These are phyloP conservation scores for Galago senegalensis DNA, from an alignment of 2,797 vertebrate genomes.

Conservation along the genomic window DNA sequence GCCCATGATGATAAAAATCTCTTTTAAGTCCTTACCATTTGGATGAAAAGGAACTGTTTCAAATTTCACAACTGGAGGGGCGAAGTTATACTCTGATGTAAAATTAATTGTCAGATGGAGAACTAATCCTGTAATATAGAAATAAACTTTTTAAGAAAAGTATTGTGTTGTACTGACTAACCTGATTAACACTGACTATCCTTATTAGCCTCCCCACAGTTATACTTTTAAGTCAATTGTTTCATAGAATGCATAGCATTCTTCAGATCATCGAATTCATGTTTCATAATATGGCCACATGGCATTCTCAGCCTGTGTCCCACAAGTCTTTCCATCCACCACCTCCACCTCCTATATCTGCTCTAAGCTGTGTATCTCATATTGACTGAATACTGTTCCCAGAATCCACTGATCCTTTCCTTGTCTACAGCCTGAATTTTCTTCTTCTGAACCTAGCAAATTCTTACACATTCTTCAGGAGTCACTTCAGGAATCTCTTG, in stretches of 20 bases:
- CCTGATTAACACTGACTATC: slow-evolving; percentile 11
- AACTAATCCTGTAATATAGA: slow-evolving; percentile 78
- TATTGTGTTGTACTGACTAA: neutral
- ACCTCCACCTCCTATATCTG: neutral
- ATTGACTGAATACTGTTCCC: neutral
- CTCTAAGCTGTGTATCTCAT: neutral
- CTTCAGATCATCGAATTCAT: neutral
- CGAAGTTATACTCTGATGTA: slow-evolving; percentile 79
- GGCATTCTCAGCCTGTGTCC: neutral
- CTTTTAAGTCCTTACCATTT: slow-evolving; percentile 86
- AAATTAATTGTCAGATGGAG: slow-evolving; percentile 85
- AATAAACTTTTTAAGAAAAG: slow-evolving; percentile 55
- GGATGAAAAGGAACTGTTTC: slow-evolving; percentile 88
- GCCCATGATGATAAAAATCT: neutral
- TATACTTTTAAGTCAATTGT: slow-evolving; percentile 47
- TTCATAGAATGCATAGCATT: neutral
- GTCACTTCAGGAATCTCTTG: neutral
- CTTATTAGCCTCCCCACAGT: neutral
- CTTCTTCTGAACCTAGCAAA: neutral
- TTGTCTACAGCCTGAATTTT: neutral
- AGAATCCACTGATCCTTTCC: neutral
- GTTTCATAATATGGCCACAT: neutral
- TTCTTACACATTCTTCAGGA: neutral
- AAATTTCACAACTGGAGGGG: slow-evolving; percentile 85
- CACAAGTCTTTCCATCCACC: neutral